Conservation (phyloP, 2,113 vertebrate genomes). For the Quiscalus mexicanus region DNA sequence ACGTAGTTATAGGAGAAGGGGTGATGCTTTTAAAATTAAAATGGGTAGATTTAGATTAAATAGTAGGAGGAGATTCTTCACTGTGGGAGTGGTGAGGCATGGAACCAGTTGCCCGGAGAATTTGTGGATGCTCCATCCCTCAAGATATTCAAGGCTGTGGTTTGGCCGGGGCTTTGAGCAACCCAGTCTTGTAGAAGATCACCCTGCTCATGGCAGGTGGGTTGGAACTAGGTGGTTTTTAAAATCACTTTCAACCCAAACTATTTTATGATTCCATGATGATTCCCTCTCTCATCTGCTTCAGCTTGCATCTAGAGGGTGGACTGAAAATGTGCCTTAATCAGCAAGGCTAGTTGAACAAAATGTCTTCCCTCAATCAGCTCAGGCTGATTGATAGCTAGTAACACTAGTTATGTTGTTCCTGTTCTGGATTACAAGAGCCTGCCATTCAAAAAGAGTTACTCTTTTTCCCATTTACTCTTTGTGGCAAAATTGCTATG, state of each 20-base stretch:
- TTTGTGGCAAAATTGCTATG: background rate
- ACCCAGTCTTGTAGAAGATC: fast-evolving
- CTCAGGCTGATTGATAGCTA: background rate
- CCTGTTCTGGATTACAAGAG: background rate
- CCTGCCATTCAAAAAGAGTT: background rate
- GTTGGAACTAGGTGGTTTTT: background rate
- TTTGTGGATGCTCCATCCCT: background rate
- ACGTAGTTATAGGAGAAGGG: background rate
- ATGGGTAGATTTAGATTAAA: background rate
- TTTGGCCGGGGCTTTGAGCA: background rate
- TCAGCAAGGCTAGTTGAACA: background rate
- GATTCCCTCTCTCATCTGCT: background rate
- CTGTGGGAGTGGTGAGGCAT: background rate
- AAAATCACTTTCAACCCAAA: background rate
- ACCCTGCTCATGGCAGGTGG: background rate
- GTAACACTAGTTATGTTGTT: background rate
- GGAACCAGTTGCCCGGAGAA: background rate
- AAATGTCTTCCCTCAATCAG: background rate
- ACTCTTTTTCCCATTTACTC: background rate
- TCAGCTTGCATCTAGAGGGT: background rate
- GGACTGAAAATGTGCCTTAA: background rate
- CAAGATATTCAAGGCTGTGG: background rate
- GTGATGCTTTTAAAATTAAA: background rate
- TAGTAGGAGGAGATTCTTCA: background rate
- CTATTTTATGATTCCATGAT: background rate